Conservation (phyloP, 1,140 invertebrate species). For the Helicoverpa armigera region DNA sequence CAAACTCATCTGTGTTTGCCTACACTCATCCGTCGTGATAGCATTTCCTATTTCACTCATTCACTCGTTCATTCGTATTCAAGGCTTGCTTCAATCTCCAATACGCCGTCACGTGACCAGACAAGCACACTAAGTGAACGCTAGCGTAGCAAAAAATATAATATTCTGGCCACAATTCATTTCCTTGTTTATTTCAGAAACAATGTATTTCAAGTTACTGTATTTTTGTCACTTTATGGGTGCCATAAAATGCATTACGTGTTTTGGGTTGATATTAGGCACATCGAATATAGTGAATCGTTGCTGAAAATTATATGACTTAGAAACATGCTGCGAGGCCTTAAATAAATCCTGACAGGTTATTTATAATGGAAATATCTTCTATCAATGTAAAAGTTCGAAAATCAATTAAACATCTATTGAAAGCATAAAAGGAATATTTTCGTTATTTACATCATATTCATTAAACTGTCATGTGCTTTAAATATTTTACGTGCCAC, state of each 20-base stretch:
- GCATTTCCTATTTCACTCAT: slow-evolving; percentile 40
- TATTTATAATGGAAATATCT: no score
- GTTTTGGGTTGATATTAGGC: no score
- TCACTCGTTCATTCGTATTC: slow-evolving; percentile 41
- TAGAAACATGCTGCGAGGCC: no score
- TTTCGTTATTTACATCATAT: no score
- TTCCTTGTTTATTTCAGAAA: background rate
- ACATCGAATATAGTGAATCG: no score
- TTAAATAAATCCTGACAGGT: no score
- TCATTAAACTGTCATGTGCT: no score
- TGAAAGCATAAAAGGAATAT: no score
- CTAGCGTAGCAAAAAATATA: background rate
- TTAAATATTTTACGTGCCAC: background rate
- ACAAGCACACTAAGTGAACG: background rate
- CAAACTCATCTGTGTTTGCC: slow-evolving; percentile 21
- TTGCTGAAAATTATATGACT: no score
- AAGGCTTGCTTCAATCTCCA: slow-evolving; percentile 27
- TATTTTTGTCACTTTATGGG: background rate
- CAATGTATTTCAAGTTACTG: background rate
- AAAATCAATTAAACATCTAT: no score
- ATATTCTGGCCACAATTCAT: background rate
- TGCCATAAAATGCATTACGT: background rate
- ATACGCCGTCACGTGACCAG: slow-evolving; percentile 23
- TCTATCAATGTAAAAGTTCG: no score
- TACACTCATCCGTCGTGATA: background rate